phyloP scores from a whole-genome alignment of 2,888 invertebrate species.

The Gymnocheta viridis region DNA sequence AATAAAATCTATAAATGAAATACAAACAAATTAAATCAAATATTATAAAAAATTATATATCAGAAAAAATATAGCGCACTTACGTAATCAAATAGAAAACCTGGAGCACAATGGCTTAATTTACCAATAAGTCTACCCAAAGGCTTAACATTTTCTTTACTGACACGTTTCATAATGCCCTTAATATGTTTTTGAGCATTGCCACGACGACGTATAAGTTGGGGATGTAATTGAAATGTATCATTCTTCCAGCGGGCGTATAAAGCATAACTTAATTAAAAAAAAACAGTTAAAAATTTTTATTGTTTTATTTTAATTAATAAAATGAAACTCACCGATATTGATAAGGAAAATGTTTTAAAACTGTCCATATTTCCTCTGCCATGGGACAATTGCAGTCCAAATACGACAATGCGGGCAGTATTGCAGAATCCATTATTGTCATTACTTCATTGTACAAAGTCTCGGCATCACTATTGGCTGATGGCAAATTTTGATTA shows the following conservation, averaged over 20 bases:
- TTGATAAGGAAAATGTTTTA: constrained; percentile 93
- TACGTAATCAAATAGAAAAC: constrained; percentile 97
- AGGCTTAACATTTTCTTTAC: constrained; percentile 99
- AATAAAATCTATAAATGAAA: constrained; percentile 84
- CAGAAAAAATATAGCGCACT: constrained; percentile 61
- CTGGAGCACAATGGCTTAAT: constrained; percentile 97
- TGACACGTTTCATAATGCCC: constrained; percentile 97
- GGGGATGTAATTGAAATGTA: constrained; percentile 90
- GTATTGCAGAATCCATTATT: constrained; percentile 92
- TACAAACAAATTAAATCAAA: constrained; percentile 1
- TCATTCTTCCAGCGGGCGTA: constrained; percentile 99
- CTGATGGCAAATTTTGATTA: constrained; percentile 77
- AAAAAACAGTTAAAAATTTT: constrained; percentile 59
- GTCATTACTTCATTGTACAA: constrained; percentile 93
- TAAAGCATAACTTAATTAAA: constrained; percentile 87
- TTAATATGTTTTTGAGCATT: constrained; percentile 95
- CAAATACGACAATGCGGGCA: constrained; percentile 95
- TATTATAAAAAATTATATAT: background rate
- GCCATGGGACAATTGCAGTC: constrained; percentile 97
- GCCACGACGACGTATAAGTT: constrained; percentile 91
- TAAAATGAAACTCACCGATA: constrained; percentile 83
- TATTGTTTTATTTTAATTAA: background rate
- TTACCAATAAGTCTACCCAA: constrained; percentile 98
- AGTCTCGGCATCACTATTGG: constrained; percentile 82
- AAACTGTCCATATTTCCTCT: constrained; percentile 96